Evolutionary conservation across 2,888 invertebrate genomes (phyloP).

Genomic region (Mamestra brassicae): DNA sequence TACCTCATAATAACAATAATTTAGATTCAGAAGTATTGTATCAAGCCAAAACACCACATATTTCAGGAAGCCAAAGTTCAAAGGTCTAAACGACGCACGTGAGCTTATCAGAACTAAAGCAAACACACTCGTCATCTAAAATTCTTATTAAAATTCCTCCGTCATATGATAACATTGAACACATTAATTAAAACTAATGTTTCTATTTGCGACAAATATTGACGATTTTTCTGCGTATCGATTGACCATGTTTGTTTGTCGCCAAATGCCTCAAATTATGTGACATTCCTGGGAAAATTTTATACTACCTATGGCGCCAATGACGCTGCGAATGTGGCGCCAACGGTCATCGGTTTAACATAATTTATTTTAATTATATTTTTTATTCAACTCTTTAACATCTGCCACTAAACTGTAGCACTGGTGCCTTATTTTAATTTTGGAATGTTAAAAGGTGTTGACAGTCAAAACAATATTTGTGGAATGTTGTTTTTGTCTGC

Average conservation of each 20-base stretch:
- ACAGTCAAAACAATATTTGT: slow-evolving; percentile 41
- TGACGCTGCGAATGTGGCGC: slow-evolving; percentile 66
- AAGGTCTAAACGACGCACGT: neutral
- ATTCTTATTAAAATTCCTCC: slow-evolving; percentile 62
- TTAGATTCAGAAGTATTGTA: neutral
- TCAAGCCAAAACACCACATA: neutral
- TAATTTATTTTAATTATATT: slow-evolving; percentile 60
- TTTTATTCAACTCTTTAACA: slow-evolving; percentile 50
- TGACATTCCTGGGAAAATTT: slow-evolving; percentile 76
- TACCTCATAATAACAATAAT: neutral
- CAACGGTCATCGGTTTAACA: slow-evolving; percentile 58
- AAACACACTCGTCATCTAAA: slow-evolving; percentile 43
- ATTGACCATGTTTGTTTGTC: slow-evolving; percentile 72
- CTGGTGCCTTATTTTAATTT: slow-evolving; percentile 11
- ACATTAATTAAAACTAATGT: slow-evolving; percentile 73
- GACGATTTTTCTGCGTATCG: slow-evolving; percentile 69
- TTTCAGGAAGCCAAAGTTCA: slow-evolving; percentile 1
- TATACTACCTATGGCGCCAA: slow-evolving; percentile 64
- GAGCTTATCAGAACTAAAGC: slow-evolving; percentile 6
- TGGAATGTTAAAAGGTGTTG: slow-evolving; percentile 10
- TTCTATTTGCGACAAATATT: slow-evolving; percentile 73
- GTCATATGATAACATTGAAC: slow-evolving; percentile 70
- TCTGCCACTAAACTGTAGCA: slow-evolving; percentile 54
- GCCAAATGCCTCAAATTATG: slow-evolving; percentile 68
- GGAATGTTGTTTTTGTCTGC: slow-evolving; percentile 24